These are phyloP conservation scores for Leptopilina clavipes DNA, from an alignment of 1,140 invertebrate species.

Conservation along the genomic window DNA sequence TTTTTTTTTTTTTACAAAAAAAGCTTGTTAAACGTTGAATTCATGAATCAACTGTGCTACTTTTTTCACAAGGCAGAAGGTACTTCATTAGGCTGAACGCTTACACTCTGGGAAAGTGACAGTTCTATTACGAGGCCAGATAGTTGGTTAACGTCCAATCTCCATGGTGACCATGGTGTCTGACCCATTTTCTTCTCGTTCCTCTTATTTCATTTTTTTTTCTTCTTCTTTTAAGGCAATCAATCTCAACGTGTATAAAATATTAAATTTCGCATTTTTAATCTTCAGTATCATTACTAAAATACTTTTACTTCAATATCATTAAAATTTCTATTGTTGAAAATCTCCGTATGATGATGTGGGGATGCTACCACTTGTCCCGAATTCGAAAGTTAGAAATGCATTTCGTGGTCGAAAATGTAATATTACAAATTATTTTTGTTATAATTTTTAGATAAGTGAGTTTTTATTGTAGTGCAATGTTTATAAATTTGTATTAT, in stretches of 20 bases:
- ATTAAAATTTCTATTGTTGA: background rate
- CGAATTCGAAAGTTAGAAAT: too few relatives aligned
- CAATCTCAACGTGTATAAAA: background rate
- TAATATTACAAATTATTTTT: too few relatives aligned
- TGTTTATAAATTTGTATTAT: too few relatives aligned
- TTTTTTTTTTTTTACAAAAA: too few relatives aligned
- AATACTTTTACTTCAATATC: too few relatives aligned
- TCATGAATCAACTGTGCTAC: conserved; percentile 41
- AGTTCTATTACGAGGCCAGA: conserved; percentile 50
- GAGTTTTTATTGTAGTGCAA: too few relatives aligned
- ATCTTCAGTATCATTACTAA: too few relatives aligned
- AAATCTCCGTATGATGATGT: too few relatives aligned
- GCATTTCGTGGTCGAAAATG: too few relatives aligned
- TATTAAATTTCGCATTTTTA: background rate
- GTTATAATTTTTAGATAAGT: too few relatives aligned
- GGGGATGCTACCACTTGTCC: too few relatives aligned
- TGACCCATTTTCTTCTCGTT: conserved; percentile 25
- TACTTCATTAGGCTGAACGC: conserved; percentile 52
- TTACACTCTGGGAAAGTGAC: conserved; percentile 48
- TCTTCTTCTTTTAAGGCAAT: conserved; percentile 38
- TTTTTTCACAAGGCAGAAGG: conserved; percentile 49
- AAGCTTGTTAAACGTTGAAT: conserved; percentile 46
- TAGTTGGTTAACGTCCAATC: conserved; percentile 48
- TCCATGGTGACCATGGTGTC: conserved; percentile 34
- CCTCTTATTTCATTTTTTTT: conserved; percentile 29